These are phyloP conservation scores for Oligia fasciuncula DNA, from an alignment of 2,888 invertebrate genomes.

Conservation along the genomic window DNA sequence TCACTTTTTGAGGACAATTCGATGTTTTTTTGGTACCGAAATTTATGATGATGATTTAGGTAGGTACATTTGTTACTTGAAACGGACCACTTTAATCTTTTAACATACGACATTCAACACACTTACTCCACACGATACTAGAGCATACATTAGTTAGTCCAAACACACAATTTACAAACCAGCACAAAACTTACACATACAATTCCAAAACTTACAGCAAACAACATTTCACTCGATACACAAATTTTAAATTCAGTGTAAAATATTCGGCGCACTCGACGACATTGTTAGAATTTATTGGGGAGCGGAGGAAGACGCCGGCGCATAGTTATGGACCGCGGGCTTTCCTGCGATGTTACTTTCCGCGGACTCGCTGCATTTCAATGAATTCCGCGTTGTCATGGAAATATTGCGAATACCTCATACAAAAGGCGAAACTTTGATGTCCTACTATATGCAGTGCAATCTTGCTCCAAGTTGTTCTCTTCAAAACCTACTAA, in stretches of 20 bases:
- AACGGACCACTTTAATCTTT: not conserved
- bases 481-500: constrained; percentile 66
- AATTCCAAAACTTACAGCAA: constrained; percentile 36
- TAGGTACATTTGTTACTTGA: not conserved
- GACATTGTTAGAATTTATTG: constrained; percentile 81
- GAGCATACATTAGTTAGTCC: not conserved
- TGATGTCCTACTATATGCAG: constrained; percentile 60
- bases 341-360: constrained; percentile 71
- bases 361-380: constrained; percentile 71
- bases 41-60: not conserved
- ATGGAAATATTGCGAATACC: constrained; percentile 74
- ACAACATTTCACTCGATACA: constrained; percentile 51
- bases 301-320: constrained; percentile 67
- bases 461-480: constrained; percentile 70
- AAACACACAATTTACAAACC: not conserved
- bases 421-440: constrained; percentile 66
- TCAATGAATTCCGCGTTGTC: constrained; percentile 73
- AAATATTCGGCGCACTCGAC: constrained; percentile 61
- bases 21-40: not conserved
- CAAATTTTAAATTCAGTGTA: constrained; percentile 58
- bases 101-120: not conserved
- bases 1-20: constrained; percentile 6
- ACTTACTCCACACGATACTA: not conserved
- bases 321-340: constrained; percentile 71
- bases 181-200: constrained; percentile 13